Evolutionary conservation across 2,797 vertebrate species (phyloP).

Genomic region (Selene dorsalis): DNA sequence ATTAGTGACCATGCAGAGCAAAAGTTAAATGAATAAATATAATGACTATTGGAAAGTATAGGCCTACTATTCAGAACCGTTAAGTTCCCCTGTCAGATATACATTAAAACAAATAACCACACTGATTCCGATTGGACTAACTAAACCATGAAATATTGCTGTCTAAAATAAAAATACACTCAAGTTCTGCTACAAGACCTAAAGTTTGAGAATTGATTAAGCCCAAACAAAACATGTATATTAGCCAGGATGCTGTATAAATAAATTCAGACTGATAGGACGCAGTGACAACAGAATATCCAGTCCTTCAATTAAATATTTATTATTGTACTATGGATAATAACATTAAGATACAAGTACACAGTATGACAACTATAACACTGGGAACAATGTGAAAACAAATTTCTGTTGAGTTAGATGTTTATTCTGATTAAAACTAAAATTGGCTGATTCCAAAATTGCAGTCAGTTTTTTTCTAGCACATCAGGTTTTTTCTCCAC

Average conservation of each 20-base stretch:
- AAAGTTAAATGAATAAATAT: not conserved
- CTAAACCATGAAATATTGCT: not conserved
- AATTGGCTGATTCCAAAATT: too few relatives aligned
- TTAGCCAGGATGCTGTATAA: not conserved
- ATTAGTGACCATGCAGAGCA: not conserved
- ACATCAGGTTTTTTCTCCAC: too few relatives aligned
- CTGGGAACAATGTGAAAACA: too few relatives aligned
- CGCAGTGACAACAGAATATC: not conserved
- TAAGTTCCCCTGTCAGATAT: not conserved
- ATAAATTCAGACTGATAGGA: not conserved
- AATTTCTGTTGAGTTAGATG: too few relatives aligned
- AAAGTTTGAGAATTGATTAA: not conserved
- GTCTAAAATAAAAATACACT: not conserved
- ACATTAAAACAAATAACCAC: conserved; percentile 1
- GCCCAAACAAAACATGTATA: too few relatives aligned
- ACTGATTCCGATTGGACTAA: not conserved
- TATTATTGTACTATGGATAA: not conserved
- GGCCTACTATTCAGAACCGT: not conserved
- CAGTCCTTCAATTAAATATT: not conserved
- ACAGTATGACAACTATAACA: not conserved
- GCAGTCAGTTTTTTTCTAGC: too few relatives aligned
- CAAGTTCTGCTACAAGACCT: not conserved
- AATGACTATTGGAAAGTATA: not conserved
- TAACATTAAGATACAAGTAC: not conserved
- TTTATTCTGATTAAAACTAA: too few relatives aligned